Evolutionary conservation across 2,888 invertebrate genomes (phyloP).

Genomic region (Eudasyphora cyanicolor): DNA sequence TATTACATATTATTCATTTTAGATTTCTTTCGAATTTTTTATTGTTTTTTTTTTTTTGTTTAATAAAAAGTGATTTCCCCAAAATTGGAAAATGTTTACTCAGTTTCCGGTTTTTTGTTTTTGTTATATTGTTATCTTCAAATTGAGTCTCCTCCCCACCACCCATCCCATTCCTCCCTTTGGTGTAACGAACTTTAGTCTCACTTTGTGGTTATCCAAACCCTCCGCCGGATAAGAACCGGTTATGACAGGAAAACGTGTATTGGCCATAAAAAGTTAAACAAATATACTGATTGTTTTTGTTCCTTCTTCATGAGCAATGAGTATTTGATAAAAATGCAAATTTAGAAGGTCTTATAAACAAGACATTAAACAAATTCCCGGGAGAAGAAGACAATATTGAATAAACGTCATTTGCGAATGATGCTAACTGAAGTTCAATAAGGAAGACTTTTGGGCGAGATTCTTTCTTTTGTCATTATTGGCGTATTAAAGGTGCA

Average conservation of each 20-base stretch:
- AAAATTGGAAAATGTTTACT: neutral
- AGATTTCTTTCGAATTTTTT: neutral
- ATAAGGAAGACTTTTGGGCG: conserved; percentile 6
- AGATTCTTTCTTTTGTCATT: neutral
- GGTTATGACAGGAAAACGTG: neutral
- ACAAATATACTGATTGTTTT: neutral
- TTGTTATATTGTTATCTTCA: too few relatives aligned
- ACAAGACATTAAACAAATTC: neutral
- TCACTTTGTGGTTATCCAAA: neutral
- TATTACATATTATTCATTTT: neutral
- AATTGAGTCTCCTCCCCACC: too few relatives aligned
- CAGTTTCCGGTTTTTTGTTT: neutral
- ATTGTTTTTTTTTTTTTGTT: neutral
- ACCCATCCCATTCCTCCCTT: neutral
- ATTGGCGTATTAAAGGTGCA: neutral
- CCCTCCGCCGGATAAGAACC: too few relatives aligned
- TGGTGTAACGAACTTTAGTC: neutral
- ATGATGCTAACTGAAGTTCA: too few relatives aligned
- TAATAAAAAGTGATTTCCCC: neutral
- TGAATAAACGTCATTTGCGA: neutral
- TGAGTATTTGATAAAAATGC: neutral
- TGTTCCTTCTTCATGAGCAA: too few relatives aligned
- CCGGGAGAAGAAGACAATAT: neutral
- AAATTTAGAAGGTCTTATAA: neutral
- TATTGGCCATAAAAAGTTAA: neutral